These are phyloP conservation scores for Epizoanthus scotinus DNA, from an alignment of 92 coral and sea anemone genomes.

Conservation along the genomic window DNA sequence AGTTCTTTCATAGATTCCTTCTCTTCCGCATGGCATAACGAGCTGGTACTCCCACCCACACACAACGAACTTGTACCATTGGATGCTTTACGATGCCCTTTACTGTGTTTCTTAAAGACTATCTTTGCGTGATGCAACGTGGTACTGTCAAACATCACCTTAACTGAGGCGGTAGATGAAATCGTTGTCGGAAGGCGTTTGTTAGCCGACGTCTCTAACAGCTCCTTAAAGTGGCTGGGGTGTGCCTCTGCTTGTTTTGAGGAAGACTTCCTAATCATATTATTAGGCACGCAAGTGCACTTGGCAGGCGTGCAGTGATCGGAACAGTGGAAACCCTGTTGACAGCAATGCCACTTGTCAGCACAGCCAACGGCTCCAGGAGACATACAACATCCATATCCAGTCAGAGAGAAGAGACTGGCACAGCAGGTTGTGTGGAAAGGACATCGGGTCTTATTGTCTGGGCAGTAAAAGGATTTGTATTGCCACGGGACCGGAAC, in stretches of 20 bases:
- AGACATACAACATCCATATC: conserved; percentile 83
- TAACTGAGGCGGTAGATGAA: neutral
- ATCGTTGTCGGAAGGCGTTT: neutral
- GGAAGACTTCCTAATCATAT: neutral
- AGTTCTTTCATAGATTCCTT: conserved; percentile 33
- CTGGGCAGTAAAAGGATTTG: conserved; percentile 61
- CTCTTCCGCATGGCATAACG: neutral
- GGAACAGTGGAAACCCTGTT: conserved; percentile 71
- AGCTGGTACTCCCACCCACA: neutral
- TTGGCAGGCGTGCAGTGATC: conserved; percentile 62
- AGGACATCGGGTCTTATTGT: conserved; percentile 80
- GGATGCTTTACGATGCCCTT: neutral
- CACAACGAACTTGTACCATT: neutral
- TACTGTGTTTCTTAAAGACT: neutral
- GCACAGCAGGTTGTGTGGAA: conserved; percentile 76
- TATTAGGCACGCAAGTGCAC: conserved; percentile 60
- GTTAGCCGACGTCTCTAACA: conserved; percentile 6
- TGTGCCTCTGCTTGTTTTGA: neutral
- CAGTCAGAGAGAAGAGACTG: conserved; percentile 75
- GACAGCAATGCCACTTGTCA: conserved; percentile 89
- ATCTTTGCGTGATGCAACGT: conserved; percentile 21
- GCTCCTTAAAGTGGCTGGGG: conserved; percentile 9
- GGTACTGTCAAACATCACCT: neutral
- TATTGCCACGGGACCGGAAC: conserved; percentile 15
- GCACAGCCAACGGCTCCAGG: conserved; percentile 71